phyloP scores from a whole-genome alignment of 37 sponge, comb jelly and placozoan species.

The Mnemiopsis leidyi region DNA sequence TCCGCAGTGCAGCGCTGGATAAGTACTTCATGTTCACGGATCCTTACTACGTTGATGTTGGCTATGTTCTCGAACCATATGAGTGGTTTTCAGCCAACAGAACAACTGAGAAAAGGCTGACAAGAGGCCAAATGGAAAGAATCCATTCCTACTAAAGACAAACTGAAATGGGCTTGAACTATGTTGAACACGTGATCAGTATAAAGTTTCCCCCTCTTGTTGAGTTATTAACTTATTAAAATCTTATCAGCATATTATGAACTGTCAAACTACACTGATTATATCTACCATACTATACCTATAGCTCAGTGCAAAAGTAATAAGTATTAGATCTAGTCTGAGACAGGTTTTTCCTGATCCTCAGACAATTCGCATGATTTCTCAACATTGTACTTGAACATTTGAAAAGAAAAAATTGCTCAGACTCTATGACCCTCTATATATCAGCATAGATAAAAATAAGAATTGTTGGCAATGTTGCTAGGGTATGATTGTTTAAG shows the following conservation, averaged over 20 bases:
- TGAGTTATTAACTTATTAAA: background rate
- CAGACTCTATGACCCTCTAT: no score
- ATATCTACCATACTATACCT: no score
- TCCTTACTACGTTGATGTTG: background rate
- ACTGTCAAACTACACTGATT: no score
- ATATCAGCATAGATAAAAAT: no score
- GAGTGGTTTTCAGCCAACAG: slow-evolving; percentile 21
- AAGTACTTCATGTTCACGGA: slow-evolving; percentile 44
- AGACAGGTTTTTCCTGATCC: no score
- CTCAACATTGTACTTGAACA: no score
- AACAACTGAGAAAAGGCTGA: slow-evolving; percentile 28
- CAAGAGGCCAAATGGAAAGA: background rate
- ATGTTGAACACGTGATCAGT: background rate
- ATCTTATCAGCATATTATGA: background rate
- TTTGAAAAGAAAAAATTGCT: no score
- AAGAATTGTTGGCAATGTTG: no score
- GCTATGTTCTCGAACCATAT: slow-evolving; percentile 8
- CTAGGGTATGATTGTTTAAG: no score
- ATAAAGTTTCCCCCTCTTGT: background rate
- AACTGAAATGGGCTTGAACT: background rate
- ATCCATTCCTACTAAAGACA: background rate
- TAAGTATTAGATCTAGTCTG: no score
- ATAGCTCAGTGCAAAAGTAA: no score
- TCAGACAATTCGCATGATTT: no score
- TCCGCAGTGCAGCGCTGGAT: background rate